A percentile compares a stretch with the other conserved stretches of the same genome.
These are phyloP conservation scores for Eupithecia tripunctaria DNA, from an alignment of 2,888 invertebrate species.

Conservation along the genomic window DNA sequence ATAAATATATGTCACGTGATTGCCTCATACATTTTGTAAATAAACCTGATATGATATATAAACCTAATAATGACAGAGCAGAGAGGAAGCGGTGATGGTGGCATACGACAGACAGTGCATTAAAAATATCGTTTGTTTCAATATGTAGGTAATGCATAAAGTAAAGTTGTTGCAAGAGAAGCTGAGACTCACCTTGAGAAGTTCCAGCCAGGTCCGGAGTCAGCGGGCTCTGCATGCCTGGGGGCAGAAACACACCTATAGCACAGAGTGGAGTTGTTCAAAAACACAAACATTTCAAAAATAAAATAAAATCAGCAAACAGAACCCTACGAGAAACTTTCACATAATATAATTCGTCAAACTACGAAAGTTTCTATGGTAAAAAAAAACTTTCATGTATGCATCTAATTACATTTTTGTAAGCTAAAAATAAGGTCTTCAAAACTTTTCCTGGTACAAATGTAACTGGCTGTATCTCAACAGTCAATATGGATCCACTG, in stretches of 20 bases:
- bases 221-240: constrained; percentile 86
- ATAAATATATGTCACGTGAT: constrained; percentile 80
- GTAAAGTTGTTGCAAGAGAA: constrained; percentile 81
- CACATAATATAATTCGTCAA: too few species aligned
- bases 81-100: constrained; percentile 85
- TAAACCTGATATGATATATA: constrained; percentile 82
- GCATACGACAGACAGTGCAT: constrained; percentile 85
- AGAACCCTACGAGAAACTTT: too few species aligned
- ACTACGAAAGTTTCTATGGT: too few species aligned
- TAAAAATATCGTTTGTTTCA: constrained; percentile 84
- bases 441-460: not conserved
- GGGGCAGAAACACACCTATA: constrained; percentile 62
- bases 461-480: too few species aligned
- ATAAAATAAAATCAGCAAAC: not conserved
- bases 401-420: not conserved
- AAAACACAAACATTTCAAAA: constrained; percentile 23
- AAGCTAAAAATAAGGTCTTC: not conserved
- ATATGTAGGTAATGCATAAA: constrained; percentile 84
- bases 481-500: too few species aligned
- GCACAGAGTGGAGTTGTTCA: constrained; percentile 40
- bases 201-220: constrained; percentile 90
- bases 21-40: constrained; percentile 81
- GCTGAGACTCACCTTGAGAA: constrained; percentile 92
- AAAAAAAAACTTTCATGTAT: not conserved
- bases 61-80: constrained; percentile 85